Percentiles rank a stretch among this genome's conserved stretches.
Evolutionary conservation across 2,113 vertebrate species (phyloP).

Genomic region (Ciconia maguari): DNA sequence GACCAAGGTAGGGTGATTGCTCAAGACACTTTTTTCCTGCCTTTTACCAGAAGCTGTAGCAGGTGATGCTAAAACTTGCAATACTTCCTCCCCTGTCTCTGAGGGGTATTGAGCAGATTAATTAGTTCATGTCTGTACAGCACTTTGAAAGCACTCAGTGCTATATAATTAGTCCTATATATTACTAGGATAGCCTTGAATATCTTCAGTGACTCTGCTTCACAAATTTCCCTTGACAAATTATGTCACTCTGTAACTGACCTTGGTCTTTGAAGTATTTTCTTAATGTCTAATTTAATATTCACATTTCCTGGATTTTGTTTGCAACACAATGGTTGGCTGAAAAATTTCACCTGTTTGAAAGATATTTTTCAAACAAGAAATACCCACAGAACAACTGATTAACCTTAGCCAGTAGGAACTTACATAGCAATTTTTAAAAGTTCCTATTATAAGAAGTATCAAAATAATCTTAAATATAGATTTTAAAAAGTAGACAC

Average conservation of each 20-base stretch:
- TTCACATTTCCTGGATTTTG: not conserved
- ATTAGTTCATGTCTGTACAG: constrained; percentile 33
- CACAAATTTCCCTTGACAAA: constrained; percentile 13
- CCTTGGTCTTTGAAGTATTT: constrained; percentile 19
- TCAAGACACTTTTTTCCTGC: not conserved
- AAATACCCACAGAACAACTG: not conserved
- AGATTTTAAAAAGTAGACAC: not conserved
- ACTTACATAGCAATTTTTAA: not conserved
- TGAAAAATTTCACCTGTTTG: not conserved
- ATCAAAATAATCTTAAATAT: not conserved
- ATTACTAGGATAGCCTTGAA: not conserved
- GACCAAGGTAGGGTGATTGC: not conserved
- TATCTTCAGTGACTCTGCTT: constrained; percentile 26
- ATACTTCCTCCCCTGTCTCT: not conserved
- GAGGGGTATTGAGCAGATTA: not conserved
- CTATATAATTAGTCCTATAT: constrained; percentile 19
- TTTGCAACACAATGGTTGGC: not conserved
- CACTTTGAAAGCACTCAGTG: constrained; percentile 22
- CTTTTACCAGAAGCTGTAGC: not conserved
- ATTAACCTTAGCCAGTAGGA: not conserved
- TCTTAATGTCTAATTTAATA: constrained; percentile 23
- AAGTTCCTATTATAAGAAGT: not conserved
- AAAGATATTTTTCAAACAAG: not conserved
- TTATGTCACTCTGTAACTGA: constrained; percentile 23
- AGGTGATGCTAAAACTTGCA: not conserved